Percentiles rank a stretch among this genome's conserved stretches.
Evolutionary conservation across 2,888 invertebrate genomes (phyloP).

Genomic region (Eretmocerus hayati): DNA sequence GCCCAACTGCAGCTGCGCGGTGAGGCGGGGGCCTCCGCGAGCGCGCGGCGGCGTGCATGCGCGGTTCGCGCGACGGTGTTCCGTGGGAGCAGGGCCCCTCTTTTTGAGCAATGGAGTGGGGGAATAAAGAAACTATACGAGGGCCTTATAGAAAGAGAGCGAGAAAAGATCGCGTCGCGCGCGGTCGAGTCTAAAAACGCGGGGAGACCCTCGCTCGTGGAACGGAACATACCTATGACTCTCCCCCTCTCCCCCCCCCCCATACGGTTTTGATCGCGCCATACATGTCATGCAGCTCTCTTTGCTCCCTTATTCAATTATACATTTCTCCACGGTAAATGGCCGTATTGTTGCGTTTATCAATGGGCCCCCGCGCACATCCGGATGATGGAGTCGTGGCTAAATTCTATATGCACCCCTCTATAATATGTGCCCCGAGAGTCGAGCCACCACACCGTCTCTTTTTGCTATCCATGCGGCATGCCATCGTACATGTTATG

Average conservation of each 20-base stretch:
- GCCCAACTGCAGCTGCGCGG: slow-evolving; percentile 35
- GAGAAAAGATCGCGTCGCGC: too few species aligned
- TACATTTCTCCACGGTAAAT: slow-evolving; percentile 44
- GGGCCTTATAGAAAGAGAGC: too few species aligned
- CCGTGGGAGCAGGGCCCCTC: slow-evolving; percentile 19
- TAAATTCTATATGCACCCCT: too few species aligned
- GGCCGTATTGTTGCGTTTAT: slow-evolving; percentile 47
- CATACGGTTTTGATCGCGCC: neutral
- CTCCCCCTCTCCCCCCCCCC: neutral
- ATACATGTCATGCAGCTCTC: neutral
- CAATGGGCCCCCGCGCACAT: slow-evolving; percentile 38
- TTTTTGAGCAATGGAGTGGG: neutral
- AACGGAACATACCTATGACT: too few species aligned
- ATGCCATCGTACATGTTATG: too few species aligned
- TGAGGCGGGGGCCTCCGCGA: slow-evolving; percentile 1
- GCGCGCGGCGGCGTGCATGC: slow-evolving; percentile 36
- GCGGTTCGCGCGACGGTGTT: neutral
- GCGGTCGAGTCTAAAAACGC: too few species aligned
- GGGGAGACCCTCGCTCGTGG: too few species aligned
- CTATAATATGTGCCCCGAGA: neutral
- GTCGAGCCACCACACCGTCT: too few species aligned
- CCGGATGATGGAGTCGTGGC: too few species aligned
- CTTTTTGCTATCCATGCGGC: too few species aligned
- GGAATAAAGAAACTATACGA: too few species aligned
- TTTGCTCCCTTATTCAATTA: slow-evolving; percentile 40